Percentiles rank a stretch among this genome's conserved stretches.
Conservation (phyloP, 2,888 invertebrate species). For the Cepaea hortensis region DNA sequence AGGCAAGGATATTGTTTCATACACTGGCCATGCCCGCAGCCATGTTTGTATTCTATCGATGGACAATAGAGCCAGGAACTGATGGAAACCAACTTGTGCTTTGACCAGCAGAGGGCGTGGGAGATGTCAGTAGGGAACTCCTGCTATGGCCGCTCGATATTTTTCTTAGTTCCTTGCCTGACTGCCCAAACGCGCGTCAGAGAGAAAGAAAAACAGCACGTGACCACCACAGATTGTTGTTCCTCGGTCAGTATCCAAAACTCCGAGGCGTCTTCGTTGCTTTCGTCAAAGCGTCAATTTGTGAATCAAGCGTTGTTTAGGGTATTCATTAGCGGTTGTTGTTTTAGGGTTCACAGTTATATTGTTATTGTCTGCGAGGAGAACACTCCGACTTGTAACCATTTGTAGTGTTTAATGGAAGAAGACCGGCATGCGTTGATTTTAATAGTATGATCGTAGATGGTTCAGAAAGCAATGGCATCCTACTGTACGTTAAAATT, state of each 20-base stretch:
- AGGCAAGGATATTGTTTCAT: neutral
- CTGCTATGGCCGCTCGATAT: constrained; percentile 29
- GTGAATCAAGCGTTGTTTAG: neutral
- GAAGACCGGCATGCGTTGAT: too few species aligned
- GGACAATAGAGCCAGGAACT: neutral
- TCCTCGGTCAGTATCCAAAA: constrained; percentile 17
- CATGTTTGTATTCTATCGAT: constrained; percentile 1
- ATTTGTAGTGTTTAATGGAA: too few species aligned
- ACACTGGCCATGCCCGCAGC: neutral
- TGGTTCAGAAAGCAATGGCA: too few species aligned
- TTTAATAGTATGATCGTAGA: too few species aligned
- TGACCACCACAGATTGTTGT: constrained; percentile 5
- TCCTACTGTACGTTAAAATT: too few species aligned
- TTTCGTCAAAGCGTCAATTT: constrained; percentile 1
- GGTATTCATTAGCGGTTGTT: too few species aligned
- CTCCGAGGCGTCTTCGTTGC: neutral
- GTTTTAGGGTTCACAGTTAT: too few species aligned
- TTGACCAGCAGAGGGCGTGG: constrained; percentile 26
- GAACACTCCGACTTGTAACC: too few species aligned
- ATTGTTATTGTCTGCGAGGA: too few species aligned
- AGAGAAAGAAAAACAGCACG: constrained; percentile 11
- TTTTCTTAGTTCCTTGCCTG: constrained; percentile 29
- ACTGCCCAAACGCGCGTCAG: neutral
- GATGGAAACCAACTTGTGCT: constrained; percentile 26
- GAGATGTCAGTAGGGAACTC: constrained; percentile 32